Conservation (phyloP, 64 coral and sea anemone species). For the Montipora capricornis region DNA sequence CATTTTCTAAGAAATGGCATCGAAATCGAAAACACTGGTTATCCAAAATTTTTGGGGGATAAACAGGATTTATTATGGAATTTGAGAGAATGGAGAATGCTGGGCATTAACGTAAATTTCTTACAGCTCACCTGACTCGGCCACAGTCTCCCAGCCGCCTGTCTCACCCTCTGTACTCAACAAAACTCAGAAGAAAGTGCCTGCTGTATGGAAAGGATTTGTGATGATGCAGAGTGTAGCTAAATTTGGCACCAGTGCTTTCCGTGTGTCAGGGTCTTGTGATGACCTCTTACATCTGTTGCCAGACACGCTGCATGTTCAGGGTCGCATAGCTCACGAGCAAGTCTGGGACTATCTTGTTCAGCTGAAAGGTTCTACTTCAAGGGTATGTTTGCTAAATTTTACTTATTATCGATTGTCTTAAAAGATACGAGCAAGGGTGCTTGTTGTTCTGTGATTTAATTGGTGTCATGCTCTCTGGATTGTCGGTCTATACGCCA, state of each 20-base stretch:
- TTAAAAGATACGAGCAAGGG: too few species aligned
- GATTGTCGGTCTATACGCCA: too few species aligned
- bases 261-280: constrained; percentile 87
- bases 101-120: not conserved
- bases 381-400: constrained; percentile 68
- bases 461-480: too few species aligned
- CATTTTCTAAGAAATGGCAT: too few species aligned
- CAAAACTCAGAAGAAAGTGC: constrained; percentile 71
- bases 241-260: constrained; percentile 96
- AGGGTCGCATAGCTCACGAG: constrained; percentile 91
- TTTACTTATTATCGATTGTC: too few species aligned
- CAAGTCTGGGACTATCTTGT: constrained; percentile 98
- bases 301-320: constrained; percentile 94
- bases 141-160: constrained; percentile 33
- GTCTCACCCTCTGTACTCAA: constrained; percentile 67
- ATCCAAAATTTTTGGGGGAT: too few species aligned
- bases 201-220: constrained; percentile 96
- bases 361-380: constrained; percentile 88
- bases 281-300: constrained; percentile 89
- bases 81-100: too few species aligned
- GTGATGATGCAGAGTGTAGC: constrained; percentile 99
- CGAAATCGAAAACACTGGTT: too few species aligned
- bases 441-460: too few species aligned
- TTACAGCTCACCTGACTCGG: constrained; percentile 82
- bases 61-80: too few species aligned